Percentiles rank a stretch among this genome's conserved stretches.
Conservation (phyloP, 2,888 invertebrate species). For the Phyto melanocephala region DNA sequence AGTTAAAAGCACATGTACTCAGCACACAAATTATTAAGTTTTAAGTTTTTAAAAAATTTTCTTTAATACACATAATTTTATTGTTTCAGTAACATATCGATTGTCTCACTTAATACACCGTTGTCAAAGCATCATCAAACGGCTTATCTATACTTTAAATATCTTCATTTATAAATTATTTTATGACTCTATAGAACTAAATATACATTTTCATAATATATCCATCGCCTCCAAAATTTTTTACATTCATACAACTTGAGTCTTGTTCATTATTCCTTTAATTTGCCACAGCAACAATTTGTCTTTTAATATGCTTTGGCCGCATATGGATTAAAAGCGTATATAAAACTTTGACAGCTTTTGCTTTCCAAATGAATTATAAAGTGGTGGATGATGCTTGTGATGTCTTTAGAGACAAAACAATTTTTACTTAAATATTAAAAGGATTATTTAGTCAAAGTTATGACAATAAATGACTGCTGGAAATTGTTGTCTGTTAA, state of each 20-base stretch:
- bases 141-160: slow-evolving; percentile 56
- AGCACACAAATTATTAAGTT: no score
- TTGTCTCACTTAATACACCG: not conserved
- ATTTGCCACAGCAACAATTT: slow-evolving; percentile 61
- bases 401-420: slow-evolving; percentile 27
- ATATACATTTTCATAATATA: not conserved
- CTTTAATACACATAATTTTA: no score
- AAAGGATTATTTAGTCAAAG: slow-evolving; percentile 60
- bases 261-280: slow-evolving; percentile 20
- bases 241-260: slow-evolving; percentile 3
- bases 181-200: slow-evolving; percentile 21
- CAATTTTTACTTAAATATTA: slow-evolving; percentile 24
- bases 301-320: slow-evolving; percentile 61
- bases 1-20: no score
- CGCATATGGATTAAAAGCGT: slow-evolving; percentile 63
- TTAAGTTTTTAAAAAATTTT: no score
- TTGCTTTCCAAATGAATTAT: slow-evolving; percentile 35
- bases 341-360: slow-evolving; percentile 59
- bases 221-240: not conserved
- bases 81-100: no score
- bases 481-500: slow-evolving; percentile 13
- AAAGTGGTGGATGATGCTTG: slow-evolving; percentile 5
- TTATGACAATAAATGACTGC: slow-evolving; percentile 61
- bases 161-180: slow-evolving; percentile 56
- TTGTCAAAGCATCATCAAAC: slow-evolving; percentile 29